These are phyloP conservation scores for Palythoa grandiflora DNA, from an alignment of 92 coral and sea anemone species.

Conservation along the genomic window DNA sequence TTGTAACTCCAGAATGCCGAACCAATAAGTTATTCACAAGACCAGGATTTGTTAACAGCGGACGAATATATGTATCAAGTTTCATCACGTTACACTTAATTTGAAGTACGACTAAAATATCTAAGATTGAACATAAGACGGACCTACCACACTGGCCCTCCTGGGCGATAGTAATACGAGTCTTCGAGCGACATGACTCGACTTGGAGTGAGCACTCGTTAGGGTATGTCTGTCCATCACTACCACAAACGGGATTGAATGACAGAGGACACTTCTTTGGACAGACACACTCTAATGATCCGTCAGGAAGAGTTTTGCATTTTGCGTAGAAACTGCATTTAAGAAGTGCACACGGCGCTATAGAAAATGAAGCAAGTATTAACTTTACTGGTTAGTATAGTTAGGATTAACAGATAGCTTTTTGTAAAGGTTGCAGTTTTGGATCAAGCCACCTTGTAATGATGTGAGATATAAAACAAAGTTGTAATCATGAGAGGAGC, in stretches of 20 bases:
- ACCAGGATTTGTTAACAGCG: background rate
- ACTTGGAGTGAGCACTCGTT: constrained; percentile 87
- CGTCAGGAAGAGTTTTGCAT: constrained; percentile 87
- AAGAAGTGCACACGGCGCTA: constrained; percentile 91
- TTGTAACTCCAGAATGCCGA: background rate
- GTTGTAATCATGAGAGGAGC: too few species aligned
- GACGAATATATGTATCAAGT: background rate
- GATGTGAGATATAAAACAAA: background rate
- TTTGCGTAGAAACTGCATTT: constrained; percentile 88
- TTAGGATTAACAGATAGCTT: background rate
- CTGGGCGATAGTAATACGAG: constrained; percentile 76
- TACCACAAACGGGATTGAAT: constrained; percentile 94
- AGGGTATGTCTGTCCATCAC: constrained; percentile 86
- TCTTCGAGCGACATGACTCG: constrained; percentile 84
- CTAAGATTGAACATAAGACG: background rate
- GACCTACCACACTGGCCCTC: constrained; percentile 90
- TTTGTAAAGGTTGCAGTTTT: too few species aligned
- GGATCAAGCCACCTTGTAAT: background rate
- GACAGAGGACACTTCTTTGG: constrained; percentile 84
- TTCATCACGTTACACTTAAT: background rate
- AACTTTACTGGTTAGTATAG: background rate
- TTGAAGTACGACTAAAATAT: background rate
- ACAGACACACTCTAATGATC: constrained; percentile 92
- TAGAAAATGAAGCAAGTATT: background rate
- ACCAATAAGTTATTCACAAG: background rate